A percentile compares a stretch with the other conserved stretches of the same genome.
Evolutionary conservation across 2,888 invertebrate genomes (phyloP).

Genomic region (Drosophila stalkeri): DNA sequence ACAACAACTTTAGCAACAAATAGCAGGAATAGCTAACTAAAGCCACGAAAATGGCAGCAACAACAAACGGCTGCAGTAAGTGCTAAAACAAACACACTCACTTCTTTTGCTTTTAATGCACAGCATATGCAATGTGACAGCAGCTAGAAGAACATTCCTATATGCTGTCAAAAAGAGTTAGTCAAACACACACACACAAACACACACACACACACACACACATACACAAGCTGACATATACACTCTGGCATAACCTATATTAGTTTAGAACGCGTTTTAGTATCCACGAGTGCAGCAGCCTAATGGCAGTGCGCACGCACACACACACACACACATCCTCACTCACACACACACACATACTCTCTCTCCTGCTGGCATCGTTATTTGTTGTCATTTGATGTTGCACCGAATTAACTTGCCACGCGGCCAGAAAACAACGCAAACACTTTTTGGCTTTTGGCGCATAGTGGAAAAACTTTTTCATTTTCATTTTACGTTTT

Average conservation of each 20-base stretch:
- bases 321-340: neutral
- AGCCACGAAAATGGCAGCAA: neutral
- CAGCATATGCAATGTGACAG: constrained; percentile 22
- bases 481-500: constrained; percentile 6
- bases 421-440: constrained; percentile 19
- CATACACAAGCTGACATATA: neutral
- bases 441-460: constrained; percentile 43
- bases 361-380: neutral
- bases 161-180: neutral
- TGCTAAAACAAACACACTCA: constrained; percentile 13
- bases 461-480: constrained; percentile 10
- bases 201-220: constrained; percentile 9
- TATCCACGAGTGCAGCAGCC: constrained; percentile 19
- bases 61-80: constrained; percentile 7
- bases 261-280: constrained; percentile 32
- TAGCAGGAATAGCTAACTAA: neutral
- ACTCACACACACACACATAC: neutral
- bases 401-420: constrained; percentile 40
- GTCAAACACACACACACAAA: constrained; percentile 13
- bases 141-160: constrained; percentile 7
- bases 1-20: constrained; percentile 29
- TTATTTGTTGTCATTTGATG: constrained; percentile 21
- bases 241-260: constrained; percentile 10
- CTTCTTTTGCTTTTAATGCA: constrained; percentile 5
- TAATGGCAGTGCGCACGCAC: constrained; percentile 3